A percentile compares a stretch with the other conserved stretches of the same genome.
phyloP scores from a whole-genome alignment of 2,797 vertebrate species.

The Coreius guichenoti region DNA sequence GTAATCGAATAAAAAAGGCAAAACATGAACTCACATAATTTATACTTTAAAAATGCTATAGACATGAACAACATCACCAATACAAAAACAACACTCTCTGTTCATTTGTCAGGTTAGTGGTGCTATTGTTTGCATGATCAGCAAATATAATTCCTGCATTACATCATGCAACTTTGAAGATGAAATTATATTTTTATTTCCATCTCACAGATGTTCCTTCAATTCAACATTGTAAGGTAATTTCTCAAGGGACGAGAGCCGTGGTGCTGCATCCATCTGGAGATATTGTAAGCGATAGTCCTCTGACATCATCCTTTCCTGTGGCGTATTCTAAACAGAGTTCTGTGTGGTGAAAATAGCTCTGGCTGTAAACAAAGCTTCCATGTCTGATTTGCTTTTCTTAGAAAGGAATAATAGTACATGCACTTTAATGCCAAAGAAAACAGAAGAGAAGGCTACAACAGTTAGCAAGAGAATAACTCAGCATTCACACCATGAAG shows the following conservation, averaged over 20 bases:
- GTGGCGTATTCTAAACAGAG: constrained; percentile 80
- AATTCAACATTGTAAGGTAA: constrained; percentile 89
- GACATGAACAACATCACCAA: background rate
- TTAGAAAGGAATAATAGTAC: constrained; percentile 59
- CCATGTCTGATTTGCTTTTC: constrained; percentile 70
- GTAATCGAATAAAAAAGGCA: background rate
- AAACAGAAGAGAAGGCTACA: constrained; percentile 18
- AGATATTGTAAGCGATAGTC: constrained; percentile 90
- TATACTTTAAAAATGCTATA: background rate
- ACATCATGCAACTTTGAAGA: constrained; percentile 54
- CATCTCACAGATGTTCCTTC: constrained; percentile 86
- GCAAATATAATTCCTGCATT: constrained; percentile 1
- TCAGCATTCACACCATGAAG: constrained; percentile 17
- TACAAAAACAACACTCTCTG: background rate
- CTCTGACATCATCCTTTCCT: constrained; percentile 95
- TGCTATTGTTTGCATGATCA: constrained; percentile 12
- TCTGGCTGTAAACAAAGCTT: constrained; percentile 71
- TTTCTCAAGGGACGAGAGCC: constrained; percentile 79
- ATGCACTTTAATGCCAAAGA: constrained; percentile 18
- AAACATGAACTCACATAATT: background rate
- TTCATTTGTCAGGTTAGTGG: background rate
- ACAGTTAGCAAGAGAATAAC: constrained; percentile 1
- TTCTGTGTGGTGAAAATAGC: constrained; percentile 78
- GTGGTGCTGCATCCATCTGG: constrained; percentile 69
- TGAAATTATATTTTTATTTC: constrained; percentile 72